A percentile compares a stretch with the other conserved stretches of the same genome.
phyloP scores from a whole-genome alignment of 2,113 vertebrate genomes.

The Salvelinus namaycush region DNA sequence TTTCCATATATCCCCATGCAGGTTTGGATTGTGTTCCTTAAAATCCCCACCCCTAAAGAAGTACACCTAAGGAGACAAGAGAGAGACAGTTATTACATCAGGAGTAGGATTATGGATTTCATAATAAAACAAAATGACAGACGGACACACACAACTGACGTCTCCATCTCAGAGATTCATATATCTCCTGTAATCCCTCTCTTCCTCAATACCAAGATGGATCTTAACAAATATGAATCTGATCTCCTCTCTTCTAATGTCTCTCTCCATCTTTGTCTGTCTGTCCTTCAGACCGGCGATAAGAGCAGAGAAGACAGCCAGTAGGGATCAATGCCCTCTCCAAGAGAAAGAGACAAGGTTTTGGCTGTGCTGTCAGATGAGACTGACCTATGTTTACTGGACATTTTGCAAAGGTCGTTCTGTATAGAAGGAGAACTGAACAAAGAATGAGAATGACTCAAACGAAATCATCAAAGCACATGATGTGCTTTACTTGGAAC shows the following conservation, averaged over 20 bases:
- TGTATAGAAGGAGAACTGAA: too few relatives aligned
- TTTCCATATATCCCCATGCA: too few relatives aligned
- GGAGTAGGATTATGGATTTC: too few relatives aligned
- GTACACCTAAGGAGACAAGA: not conserved
- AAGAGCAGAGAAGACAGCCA: not conserved
- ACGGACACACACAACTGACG: too few relatives aligned
- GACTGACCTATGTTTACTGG: not conserved
- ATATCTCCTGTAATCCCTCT: not conserved
- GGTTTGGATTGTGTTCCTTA: not conserved
- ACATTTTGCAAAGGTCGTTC: not conserved
- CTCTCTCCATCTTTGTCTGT: not conserved
- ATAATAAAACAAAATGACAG: too few relatives aligned
- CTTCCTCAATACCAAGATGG: not conserved
- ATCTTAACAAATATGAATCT: not conserved
- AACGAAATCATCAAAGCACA: too few relatives aligned
- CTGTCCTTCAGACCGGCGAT: not conserved
- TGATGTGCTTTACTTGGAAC: too few relatives aligned
- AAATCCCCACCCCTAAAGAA: not conserved
- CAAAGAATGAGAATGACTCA: too few relatives aligned
- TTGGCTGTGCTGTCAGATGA: not conserved
- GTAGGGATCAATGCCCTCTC: not conserved
- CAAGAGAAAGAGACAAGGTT: too few relatives aligned
- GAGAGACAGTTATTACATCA: not conserved
- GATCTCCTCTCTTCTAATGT: not conserved
- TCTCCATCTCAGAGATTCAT: too few relatives aligned